Evolutionary conservation across 2,888 invertebrate genomes (phyloP), one percentile per base, ranked within the genome.

Genomic region (Orthonevra nobilis): DNA sequence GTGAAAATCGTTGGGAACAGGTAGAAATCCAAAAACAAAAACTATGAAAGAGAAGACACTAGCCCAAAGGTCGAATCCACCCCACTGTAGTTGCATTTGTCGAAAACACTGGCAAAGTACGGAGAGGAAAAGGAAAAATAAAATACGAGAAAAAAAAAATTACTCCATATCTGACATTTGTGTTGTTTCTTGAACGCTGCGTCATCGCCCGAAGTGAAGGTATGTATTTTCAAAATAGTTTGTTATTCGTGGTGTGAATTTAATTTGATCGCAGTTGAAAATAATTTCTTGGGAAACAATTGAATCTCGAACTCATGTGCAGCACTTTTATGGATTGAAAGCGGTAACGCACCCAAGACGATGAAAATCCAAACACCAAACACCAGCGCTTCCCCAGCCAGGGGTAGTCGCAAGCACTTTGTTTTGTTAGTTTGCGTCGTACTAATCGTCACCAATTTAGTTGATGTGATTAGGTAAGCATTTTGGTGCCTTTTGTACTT

Each of bases 401-500:
- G 42, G 74, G 50, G 69, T 26, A 58, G 50, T 38, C 61, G 14
- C 19, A 30, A 44, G 34, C 34, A 34, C 23, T 58, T 81, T 46
- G 3, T 54, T 17, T 20, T 74, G 9, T 60, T 36, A 52, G 17
- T 74, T 10, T 81, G 19, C 17, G 40, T 36, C 28, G 44, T 69
- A 19, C 50, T 81, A 44, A 60, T 69, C 14, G 63, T 28, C 2
- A 69, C 58, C 40, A 34, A 17, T 61, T 14, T 81, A 30, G 48
- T 73, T 40, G 60, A 73, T 56, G 19, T 48, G 52, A 68, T 79
- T 73, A 81, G 73, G 79, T 81, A 81, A 81, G 79, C 61, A 63
- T 46, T 36, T 72, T 6, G 19, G 5, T 40, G 9, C 7, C 23
- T 14, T 28, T 7, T 48, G 7, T 30, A 15, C 14, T 14, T 26